Conservation (phyloP, 1,140 invertebrate genomes). For the Solenopsis fugax region DNA sequence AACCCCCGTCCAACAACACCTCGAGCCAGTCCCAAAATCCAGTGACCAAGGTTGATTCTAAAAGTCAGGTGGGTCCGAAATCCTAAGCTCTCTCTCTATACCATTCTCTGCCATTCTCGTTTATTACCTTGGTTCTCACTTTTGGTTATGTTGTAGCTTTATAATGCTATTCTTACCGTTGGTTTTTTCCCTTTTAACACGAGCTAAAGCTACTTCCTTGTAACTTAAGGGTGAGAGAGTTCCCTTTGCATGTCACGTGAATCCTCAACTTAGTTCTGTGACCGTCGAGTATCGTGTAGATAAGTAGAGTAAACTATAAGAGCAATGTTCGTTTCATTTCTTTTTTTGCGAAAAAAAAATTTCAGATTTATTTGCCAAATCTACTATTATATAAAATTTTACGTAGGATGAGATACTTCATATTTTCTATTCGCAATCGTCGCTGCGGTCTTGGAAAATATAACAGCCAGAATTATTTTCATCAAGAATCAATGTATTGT, state of each 20-base stretch:
- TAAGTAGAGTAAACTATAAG: slow-evolving; percentile 32
- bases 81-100: slow-evolving; percentile 81
- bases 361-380: background rate
- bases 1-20: slow-evolving; percentile 84
- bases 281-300: slow-evolving; percentile 26
- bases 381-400: slow-evolving; percentile 17
- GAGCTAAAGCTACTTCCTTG: slow-evolving; percentile 28
- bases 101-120: slow-evolving; percentile 73
- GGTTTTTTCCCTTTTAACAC: slow-evolving; percentile 69
- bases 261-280: slow-evolving; percentile 15
- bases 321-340: background rate
- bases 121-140: slow-evolving; percentile 77
- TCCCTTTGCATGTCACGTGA: slow-evolving; percentile 64
- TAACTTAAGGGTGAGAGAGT: slow-evolving; percentile 48
- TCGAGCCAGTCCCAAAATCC: slow-evolving; percentile 83
- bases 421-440: slow-evolving; percentile 43
- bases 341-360: slow-evolving; percentile 4
- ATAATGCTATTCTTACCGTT: slow-evolving; percentile 65
- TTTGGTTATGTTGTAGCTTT: slow-evolving; percentile 70
- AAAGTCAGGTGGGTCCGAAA: slow-evolving; percentile 88
- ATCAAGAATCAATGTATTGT: slow-evolving; percentile 20
- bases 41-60: slow-evolving; percentile 87
- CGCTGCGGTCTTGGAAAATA: slow-evolving; percentile 21
- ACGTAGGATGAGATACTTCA: slow-evolving; percentile 1
- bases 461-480: slow-evolving; percentile 5